Evolutionary conservation across 2,113 vertebrate genomes (phyloP).

Genomic region (Talpa occidentalis): DNA sequence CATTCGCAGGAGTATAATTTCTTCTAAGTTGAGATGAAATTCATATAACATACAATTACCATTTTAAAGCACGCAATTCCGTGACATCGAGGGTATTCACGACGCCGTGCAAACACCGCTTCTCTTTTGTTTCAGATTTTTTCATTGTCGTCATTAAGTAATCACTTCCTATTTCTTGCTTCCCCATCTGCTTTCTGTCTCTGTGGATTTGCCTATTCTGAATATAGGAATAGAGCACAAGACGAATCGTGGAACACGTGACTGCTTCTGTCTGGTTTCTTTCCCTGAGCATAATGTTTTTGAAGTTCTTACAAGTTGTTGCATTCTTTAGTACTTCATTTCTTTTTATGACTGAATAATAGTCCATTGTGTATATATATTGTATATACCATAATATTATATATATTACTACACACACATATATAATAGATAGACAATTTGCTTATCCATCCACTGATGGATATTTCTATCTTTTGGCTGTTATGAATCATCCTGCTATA

Average conservation of each 20-base stretch:
- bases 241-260: background rate
- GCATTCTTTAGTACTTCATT: background rate
- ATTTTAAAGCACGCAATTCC: background rate
- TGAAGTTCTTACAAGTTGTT: background rate
- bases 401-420: too few species aligned
- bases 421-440: too few species aligned
- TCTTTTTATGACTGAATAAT: background rate
- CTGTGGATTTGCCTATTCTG: background rate
- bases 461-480: background rate
- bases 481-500: background rate
- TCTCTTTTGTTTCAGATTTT: background rate
- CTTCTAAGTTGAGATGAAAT: background rate
- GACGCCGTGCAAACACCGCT: background rate
- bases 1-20: background rate
- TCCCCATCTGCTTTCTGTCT: background rate
- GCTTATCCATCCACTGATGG: too few species aligned
- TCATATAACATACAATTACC: background rate
- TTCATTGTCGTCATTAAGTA: background rate
- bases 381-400: background rate
- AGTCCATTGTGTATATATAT: background rate
- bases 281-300: background rate
- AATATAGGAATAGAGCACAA: background rate
- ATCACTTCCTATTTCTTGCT: background rate
- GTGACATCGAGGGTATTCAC: background rate
- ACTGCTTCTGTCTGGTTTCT: background rate